A percentile compares a stretch with the other conserved stretches of the same genome.
phyloP scores from a whole-genome alignment of 2,797 vertebrate species.

The Phalanger gymnotis region DNA sequence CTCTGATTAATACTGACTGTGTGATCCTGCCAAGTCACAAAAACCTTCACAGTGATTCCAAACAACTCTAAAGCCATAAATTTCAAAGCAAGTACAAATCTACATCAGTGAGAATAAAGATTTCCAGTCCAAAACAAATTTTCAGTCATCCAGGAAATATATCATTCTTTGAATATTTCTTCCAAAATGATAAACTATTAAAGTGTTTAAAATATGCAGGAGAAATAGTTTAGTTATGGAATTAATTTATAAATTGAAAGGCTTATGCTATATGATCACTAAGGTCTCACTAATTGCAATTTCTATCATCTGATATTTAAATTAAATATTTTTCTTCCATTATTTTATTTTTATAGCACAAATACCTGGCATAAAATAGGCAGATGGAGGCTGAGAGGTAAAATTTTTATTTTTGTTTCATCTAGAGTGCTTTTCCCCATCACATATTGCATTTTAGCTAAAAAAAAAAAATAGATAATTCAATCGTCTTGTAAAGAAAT shows the following conservation, averaged over 20 bases:
- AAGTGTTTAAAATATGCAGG: neutral
- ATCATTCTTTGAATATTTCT: neutral
- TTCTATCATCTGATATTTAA: neutral
- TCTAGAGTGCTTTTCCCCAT: neutral
- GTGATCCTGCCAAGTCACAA: neutral
- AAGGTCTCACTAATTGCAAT: neutral
- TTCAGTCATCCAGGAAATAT: neutral
- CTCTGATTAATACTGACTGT: neutral
- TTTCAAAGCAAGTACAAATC: constrained; percentile 38
- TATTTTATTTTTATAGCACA: neutral
- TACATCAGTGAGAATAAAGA: neutral
- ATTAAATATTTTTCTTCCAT: neutral
- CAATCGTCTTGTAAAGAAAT: neutral
- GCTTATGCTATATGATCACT: neutral
- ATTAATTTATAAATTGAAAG: neutral
- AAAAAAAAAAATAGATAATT: neutral
- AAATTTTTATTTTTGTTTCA: neutral
- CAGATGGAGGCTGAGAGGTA: neutral
- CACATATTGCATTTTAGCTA: neutral
- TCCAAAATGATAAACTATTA: neutral
- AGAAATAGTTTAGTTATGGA: neutral
- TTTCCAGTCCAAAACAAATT: neutral
- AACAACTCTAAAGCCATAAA: constrained; percentile 56
- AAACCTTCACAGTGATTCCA: neutral
- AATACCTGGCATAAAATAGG: neutral